A percentile compares a stretch with the other conserved stretches of the same genome.
These are phyloP conservation scores for Drosophila suboccidentalis DNA, from an alignment of 2,888 invertebrate genomes.

Conservation along the genomic window DNA sequence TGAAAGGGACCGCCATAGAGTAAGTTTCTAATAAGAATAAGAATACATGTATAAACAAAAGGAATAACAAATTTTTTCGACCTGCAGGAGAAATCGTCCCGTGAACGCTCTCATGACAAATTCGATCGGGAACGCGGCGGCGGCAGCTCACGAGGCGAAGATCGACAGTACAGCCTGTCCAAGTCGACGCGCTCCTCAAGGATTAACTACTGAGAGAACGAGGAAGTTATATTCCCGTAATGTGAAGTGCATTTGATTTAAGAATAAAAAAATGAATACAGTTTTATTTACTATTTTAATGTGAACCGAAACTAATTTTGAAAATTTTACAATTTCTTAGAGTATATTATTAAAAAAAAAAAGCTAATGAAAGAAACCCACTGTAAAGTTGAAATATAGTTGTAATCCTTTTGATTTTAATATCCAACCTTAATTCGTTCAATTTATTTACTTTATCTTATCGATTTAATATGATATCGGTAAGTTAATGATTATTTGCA, in stretches of 20 bases:
- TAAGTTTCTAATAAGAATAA: constrained; percentile 84
- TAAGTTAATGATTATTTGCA: background rate
- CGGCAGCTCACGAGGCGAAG: constrained; percentile 72
- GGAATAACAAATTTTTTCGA: background rate
- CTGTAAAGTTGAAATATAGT: constrained; percentile 35
- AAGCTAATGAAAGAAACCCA: constrained; percentile 31
- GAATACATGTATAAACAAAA: background rate
- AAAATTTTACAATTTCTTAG: constrained; percentile 61
- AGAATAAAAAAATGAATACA: constrained; percentile 40
- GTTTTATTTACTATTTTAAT: constrained; percentile 43
- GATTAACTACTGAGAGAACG: constrained; percentile 59
- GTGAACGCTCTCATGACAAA: constrained; percentile 92
- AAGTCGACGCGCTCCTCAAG: constrained; percentile 83
- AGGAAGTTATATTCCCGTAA: constrained; percentile 17
- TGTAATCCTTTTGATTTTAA: background rate
- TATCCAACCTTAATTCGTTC: background rate
- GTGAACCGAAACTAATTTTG: constrained; percentile 39
- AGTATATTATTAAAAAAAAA: constrained; percentile 15
- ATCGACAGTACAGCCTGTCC: constrained; percentile 93
- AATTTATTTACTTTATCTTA: background rate
- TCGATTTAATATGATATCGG: background rate
- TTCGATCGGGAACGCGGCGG: constrained; percentile 86
- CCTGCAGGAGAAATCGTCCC: constrained; percentile 92
- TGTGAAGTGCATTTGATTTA: constrained; percentile 60
- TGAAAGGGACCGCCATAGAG: constrained; percentile 89